These are phyloP conservation scores for Drosophila pallidifrons DNA, from an alignment of 1,140 invertebrate species.

Conservation along the genomic window DNA sequence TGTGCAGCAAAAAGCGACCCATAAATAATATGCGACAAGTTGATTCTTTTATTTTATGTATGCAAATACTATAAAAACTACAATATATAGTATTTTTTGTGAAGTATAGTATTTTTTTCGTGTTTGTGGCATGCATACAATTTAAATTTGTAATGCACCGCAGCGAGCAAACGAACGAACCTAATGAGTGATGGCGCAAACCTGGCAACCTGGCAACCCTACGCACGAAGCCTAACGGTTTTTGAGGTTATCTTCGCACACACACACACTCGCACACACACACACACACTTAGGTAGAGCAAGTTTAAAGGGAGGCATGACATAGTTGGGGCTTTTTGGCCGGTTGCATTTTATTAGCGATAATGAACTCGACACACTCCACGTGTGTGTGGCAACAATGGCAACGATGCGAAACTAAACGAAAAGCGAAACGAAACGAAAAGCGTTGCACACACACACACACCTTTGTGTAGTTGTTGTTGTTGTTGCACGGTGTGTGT, in stretches of 20 bases:
- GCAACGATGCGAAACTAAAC: conserved; percentile 38
- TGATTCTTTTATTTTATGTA: conserved; percentile 32
- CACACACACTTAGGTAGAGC: neutral
- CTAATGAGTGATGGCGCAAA: conserved; percentile 29
- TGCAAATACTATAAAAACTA: neutral
- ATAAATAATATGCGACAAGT: conserved; percentile 80
- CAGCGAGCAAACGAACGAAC: conserved; percentile 32
- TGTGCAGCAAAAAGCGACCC: conserved; percentile 17
- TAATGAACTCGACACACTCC: conserved; percentile 69
- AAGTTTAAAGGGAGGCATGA: neutral
- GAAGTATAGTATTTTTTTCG: neutral
- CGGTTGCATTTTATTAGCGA: conserved; percentile 63
- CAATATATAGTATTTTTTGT: neutral
- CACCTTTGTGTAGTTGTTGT: neutral
- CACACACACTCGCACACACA: neutral
- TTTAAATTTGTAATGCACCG: conserved; percentile 73
- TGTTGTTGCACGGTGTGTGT: conserved; percentile 1
- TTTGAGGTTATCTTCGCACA: conserved; percentile 26
- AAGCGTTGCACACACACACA: conserved; percentile 35
- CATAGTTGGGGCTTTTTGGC: conserved; percentile 26
- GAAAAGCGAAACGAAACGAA: conserved; percentile 4
- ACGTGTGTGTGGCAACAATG: conserved; percentile 20
- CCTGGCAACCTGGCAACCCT: conserved; percentile 12
- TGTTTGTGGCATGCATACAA: conserved; percentile 65
- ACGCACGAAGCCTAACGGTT: conserved; percentile 20